phyloP scores from a whole-genome alignment of 2,888 invertebrate genomes.

The Machimus rusticus region DNA sequence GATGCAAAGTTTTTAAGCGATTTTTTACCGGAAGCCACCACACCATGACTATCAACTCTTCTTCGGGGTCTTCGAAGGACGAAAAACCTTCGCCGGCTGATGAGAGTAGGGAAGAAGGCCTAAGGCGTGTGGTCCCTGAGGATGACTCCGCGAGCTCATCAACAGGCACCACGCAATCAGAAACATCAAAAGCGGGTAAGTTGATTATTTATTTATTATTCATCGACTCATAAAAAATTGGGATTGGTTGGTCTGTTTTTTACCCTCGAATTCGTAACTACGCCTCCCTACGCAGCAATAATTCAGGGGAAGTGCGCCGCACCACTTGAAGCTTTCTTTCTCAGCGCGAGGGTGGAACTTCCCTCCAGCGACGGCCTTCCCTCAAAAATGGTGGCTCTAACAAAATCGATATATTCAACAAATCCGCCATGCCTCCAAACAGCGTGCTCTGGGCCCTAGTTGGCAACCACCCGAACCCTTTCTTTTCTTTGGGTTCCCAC shows the following conservation, averaged over 20 bases:
- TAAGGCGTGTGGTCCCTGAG: background rate
- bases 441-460: background rate
- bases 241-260: conserved; percentile 9
- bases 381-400: conserved; percentile 27
- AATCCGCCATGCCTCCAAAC: background rate
- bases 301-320: background rate
- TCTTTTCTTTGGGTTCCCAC: background rate
- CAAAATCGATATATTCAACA: conserved; percentile 25
- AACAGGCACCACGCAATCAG: background rate
- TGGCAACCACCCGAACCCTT: background rate
- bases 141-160: background rate
- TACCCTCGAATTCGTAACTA: background rate
- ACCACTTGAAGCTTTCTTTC: conserved; percentile 21
- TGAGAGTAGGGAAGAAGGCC: background rate
- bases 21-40: background rate
- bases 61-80: conserved; percentile 1
- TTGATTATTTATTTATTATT: background rate
- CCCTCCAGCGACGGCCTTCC: background rate
- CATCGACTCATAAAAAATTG: background rate
- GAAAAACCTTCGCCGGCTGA: background rate
- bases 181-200: conserved; percentile 21
- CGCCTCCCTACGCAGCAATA: background rate
- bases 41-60: conserved; percentile 14
- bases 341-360: conserved; percentile 29
- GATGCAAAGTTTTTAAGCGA: background rate